phyloP scores from a whole-genome alignment of 2,113 vertebrate species.

The Lagopus muta region DNA sequence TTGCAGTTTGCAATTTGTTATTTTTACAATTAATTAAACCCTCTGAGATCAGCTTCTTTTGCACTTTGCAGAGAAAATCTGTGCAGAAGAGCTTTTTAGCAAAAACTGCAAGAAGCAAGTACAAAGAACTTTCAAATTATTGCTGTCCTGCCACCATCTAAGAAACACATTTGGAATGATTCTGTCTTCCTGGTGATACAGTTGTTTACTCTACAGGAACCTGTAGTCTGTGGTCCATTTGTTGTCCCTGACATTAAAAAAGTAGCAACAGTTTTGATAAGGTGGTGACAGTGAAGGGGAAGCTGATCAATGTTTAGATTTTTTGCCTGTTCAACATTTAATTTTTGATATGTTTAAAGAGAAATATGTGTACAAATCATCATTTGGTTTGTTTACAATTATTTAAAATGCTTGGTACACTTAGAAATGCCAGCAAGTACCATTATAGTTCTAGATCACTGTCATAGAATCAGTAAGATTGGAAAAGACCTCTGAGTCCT shows the following conservation, averaged over 20 bases:
- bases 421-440: not conserved
- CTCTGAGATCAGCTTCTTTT: not conserved
- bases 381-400: not conserved
- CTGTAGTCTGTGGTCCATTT: not conserved
- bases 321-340: not conserved
- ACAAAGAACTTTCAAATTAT: not conserved
- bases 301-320: not conserved
- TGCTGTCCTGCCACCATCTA: not conserved
- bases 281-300: not conserved
- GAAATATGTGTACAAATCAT: not conserved
- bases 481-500: too few species aligned
- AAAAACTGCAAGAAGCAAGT: not conserved
- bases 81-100: not conserved
- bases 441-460: not conserved
- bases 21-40: slow-evolving; percentile 36
- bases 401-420: not conserved
- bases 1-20: not conserved
- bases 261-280: not conserved
- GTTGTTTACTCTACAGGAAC: not conserved
- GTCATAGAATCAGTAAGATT: too few species aligned
- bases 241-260: not conserved
- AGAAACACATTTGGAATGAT: not conserved
- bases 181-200: not conserved
- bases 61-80: not conserved
- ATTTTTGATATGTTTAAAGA: not conserved